Percentiles rank a stretch among this genome's conserved stretches.
Evolutionary conservation across 2,888 invertebrate genomes (phyloP).

Genomic region (Choreutis nemorana): DNA sequence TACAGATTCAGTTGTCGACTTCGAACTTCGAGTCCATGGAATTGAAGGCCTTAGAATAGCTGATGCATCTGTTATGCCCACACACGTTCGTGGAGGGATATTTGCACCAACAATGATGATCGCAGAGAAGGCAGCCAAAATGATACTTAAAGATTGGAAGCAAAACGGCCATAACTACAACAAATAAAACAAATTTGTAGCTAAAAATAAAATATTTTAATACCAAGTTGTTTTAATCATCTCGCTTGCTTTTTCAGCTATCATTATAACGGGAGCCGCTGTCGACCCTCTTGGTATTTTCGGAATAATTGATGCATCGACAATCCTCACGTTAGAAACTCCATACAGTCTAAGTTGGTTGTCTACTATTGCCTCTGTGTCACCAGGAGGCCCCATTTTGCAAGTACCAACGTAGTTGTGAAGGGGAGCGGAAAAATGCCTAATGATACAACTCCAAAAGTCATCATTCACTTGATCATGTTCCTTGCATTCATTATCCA

Average conservation of each 20-base stretch:
- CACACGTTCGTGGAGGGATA: conserved; percentile 45
- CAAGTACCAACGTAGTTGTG: conserved; percentile 57
- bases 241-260: conserved; percentile 58
- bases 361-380: conserved; percentile 49
- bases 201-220: conserved; percentile 31
- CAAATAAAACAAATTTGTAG: conserved; percentile 10
- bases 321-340: conserved; percentile 39
- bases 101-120: conserved; percentile 55
- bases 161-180: conserved; percentile 38
- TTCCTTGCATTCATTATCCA: conserved; percentile 47
- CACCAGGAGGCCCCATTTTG: conserved; percentile 48
- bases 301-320: conserved; percentile 53
- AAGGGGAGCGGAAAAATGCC: conserved; percentile 45
- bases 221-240: conserved; percentile 57
- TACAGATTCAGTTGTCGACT: conserved; percentile 48
- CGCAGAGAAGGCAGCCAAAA: conserved; percentile 50
- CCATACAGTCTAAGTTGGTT: conserved; percentile 40
- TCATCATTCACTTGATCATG: conserved; percentile 43
- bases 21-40: conserved; percentile 44
- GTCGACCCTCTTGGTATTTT: conserved; percentile 53
- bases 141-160: conserved; percentile 54
- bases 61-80: conserved; percentile 57
- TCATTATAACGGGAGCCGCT: conserved; percentile 55
- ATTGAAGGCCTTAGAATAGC: conserved; percentile 50
- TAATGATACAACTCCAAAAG: conserved; percentile 56